Evolutionary conservation across 2,888 invertebrate species (phyloP).

Genomic region (Lepidocyrtoides sp.): DNA sequence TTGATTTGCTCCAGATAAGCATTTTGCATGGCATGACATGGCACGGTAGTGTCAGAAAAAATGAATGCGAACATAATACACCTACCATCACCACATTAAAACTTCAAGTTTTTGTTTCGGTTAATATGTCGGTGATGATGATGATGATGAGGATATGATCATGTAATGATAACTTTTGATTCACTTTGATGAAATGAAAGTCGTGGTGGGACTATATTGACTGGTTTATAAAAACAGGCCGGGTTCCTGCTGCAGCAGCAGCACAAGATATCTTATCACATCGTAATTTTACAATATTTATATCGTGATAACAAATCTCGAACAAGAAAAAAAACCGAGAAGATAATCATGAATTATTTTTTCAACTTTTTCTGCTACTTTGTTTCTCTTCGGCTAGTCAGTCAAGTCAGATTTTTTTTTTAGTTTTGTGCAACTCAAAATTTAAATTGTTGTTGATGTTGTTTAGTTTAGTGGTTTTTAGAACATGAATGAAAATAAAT

Average conservation of each 20-base stretch:
- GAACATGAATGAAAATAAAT: conserved; percentile 20
- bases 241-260: background rate
- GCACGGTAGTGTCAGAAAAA: conserved; percentile 4
- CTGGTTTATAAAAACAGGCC: conserved; percentile 38
- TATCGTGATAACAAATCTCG: conserved; percentile 13
- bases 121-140: conserved; percentile 1
- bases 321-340: conserved; percentile 38
- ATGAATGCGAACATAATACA: no score
- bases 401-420: conserved; percentile 20
- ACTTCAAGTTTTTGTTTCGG: background rate
- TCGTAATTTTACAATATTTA: no score
- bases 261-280: conserved; percentile 7
- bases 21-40: conserved; percentile 19
- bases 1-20: conserved; percentile 61
- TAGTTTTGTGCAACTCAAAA: background rate
- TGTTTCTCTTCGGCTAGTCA: background rate
- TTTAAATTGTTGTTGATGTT: background rate
- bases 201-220: conserved; percentile 20
- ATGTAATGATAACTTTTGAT: conserved; percentile 6
- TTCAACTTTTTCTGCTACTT: conserved; percentile 16
- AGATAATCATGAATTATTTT: conserved; percentile 18
- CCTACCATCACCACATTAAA: background rate
- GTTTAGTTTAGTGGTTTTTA: background rate
- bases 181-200: conserved; percentile 3
- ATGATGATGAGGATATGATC: conserved; percentile 10